Percentiles rank a stretch among this genome's conserved stretches.
Evolutionary conservation across 2,888 invertebrate species (phyloP).

Genomic region (Leptinotarsa rubiginosa): DNA sequence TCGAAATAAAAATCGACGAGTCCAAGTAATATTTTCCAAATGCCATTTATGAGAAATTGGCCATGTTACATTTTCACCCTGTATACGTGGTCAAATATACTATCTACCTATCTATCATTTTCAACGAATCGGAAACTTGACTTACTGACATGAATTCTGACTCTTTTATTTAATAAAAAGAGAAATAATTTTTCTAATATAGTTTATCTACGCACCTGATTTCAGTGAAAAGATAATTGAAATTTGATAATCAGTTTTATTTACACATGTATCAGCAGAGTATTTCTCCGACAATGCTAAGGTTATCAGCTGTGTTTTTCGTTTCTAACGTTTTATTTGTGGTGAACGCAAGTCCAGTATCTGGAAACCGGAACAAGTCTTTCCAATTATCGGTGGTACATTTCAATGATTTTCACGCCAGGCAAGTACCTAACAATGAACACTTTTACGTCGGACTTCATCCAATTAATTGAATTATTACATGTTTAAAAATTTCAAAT

Average conservation of each 20-base stretch:
- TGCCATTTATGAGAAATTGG: no score
- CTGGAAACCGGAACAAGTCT: slow-evolving; percentile 19
- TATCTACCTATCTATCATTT: no score
- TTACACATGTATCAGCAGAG: background rate
- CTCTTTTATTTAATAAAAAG: no score
- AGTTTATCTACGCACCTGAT: background rate
- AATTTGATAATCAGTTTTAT: background rate
- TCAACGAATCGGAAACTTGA: no score
- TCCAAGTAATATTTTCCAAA: no score
- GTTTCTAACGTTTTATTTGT: background rate
- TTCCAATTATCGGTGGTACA: slow-evolving; percentile 51
- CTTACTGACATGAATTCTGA: no score
- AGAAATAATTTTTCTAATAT: background rate
- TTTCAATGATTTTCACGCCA: slow-evolving; percentile 52
- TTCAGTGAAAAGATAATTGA: background rate
- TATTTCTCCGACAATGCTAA: background rate
- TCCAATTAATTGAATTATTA: no score
- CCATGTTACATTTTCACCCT: no score
- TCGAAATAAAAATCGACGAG: no score
- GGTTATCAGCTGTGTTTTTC: background rate
- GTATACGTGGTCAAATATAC: no score
- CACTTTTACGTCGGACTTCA: no score
- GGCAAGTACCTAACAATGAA: slow-evolving; percentile 38
- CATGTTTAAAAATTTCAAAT: no score
- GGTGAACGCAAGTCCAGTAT: background rate